These are phyloP conservation scores for Copidosoma aretas DNA, from an alignment of 2,888 invertebrate species.

Conservation along the genomic window DNA sequence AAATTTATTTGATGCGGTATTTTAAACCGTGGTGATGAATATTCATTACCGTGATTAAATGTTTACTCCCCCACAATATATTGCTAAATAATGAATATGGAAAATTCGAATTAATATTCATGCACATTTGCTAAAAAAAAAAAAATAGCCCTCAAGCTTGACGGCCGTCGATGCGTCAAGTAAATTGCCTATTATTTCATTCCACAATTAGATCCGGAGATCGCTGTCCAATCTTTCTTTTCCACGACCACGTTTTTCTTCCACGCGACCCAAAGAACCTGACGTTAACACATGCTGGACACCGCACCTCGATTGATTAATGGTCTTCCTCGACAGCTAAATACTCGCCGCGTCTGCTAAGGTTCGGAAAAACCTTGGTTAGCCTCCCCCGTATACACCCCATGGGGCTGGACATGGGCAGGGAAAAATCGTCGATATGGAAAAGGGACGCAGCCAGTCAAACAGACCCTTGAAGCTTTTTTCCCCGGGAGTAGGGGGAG, in stretches of 20 bases:
- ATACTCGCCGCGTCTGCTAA: background rate
- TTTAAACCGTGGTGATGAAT: too few species aligned
- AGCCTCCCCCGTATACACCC: background rate
- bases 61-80: too few species aligned
- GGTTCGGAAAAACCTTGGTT: slow-evolving; percentile 13
- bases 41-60: too few species aligned
- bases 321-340: background rate
- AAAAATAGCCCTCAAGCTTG: too few species aligned
- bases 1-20: too few species aligned
- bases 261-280: background rate
- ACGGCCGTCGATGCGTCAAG: background rate
- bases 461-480: slow-evolving; percentile 27
- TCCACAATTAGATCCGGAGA: slow-evolving; percentile 22
- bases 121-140: too few species aligned
- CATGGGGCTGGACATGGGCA: background rate
- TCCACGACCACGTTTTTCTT: background rate
- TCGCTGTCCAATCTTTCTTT: background rate
- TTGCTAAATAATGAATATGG: too few species aligned
- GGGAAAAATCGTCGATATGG: slow-evolving; percentile 24
- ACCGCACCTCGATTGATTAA: slow-evolving; percentile 16
- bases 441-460: slow-evolving; percentile 18
- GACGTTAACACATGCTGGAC: slow-evolving; percentile 21
- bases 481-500: slow-evolving; percentile 3
- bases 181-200: slow-evolving; percentile 4
- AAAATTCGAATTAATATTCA: too few species aligned